These are phyloP conservation scores for Tapera naevia DNA, from an alignment of 2,797 vertebrate species.

Conservation along the genomic window DNA sequence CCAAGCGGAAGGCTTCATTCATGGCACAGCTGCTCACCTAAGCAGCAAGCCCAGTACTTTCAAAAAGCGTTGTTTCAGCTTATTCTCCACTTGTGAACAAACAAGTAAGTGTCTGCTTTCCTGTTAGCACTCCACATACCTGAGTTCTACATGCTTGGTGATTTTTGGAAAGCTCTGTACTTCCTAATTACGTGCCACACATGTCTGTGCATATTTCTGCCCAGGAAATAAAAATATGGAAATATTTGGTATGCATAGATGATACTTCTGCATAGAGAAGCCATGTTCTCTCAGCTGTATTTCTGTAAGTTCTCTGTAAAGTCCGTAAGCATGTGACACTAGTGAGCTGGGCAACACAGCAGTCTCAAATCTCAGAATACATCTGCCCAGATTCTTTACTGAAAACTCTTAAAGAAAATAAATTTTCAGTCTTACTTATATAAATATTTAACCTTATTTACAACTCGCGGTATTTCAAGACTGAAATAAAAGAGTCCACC, in stretches of 20 bases:
- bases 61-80: background rate
- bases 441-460: background rate
- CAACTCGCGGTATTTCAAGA: background rate
- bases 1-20: background rate
- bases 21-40: background rate
- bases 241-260: background rate
- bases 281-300: background rate
- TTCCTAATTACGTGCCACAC: background rate
- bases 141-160: background rate
- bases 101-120: background rate
- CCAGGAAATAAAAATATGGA: background rate
- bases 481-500: background rate
- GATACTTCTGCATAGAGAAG: background rate
- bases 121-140: background rate
- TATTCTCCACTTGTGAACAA: background rate
- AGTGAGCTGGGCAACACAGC: background rate
- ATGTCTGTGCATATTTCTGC: background rate
- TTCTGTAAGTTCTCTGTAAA: background rate
- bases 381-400: background rate
- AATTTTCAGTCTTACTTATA: background rate
- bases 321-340: background rate
- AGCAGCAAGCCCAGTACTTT: background rate
- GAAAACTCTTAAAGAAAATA: background rate
- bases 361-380: background rate
- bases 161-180: background rate